Base-by-base conservation (phyloP, 2,113 vertebrate genomes). In the Carettochelys insculpta region DNA sequence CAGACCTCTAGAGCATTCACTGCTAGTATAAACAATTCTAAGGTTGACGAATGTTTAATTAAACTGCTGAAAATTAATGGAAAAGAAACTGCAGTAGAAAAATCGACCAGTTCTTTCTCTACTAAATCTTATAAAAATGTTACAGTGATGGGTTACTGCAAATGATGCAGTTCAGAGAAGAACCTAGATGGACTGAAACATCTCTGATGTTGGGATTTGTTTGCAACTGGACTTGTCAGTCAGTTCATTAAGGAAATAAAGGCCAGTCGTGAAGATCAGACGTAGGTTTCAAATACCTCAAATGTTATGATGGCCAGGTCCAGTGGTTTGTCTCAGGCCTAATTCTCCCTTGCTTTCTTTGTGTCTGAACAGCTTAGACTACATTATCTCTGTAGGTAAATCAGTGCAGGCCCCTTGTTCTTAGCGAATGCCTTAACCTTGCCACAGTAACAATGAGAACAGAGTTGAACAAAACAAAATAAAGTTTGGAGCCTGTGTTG, bases 21-120 rank as follows among this genome's bases (percentile, higher is more conserved):
- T 92, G 94, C 31, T 45, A 84, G 76, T 90, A 86, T 95, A 95
- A 97, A 94, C 90, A 91, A 90, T 92, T 95, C 90, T 92, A 85
- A 92, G 94, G 85, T 81, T 90, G 76, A 71, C 85, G 78, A 94
- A 94, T 95, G 86, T 0, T 0, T 76, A 95, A 80, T 80, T 38
- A 68, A 68, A 68, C 8, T 54, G 91, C 11, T 92, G 88, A 85
- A 93, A 94, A 90, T 84, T 90, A 93, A 91, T 95, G 91, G 85
- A 81, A 92, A 86, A 48, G 27, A 13, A 93, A 92, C 91, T 90
- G 88, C 85, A 89, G 92, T 85, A 95, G 80, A 89, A 82, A 79
- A 82, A 78, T 71, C 85, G 91, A 83, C 80, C 47, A 54, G 51
- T 27, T 84, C 86, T 84, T 27, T 71, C 75, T 90, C 90, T 94